Base-by-base conservation (phyloP, 2,797 vertebrate species). In the Gadopsis marmoratus region DNA sequence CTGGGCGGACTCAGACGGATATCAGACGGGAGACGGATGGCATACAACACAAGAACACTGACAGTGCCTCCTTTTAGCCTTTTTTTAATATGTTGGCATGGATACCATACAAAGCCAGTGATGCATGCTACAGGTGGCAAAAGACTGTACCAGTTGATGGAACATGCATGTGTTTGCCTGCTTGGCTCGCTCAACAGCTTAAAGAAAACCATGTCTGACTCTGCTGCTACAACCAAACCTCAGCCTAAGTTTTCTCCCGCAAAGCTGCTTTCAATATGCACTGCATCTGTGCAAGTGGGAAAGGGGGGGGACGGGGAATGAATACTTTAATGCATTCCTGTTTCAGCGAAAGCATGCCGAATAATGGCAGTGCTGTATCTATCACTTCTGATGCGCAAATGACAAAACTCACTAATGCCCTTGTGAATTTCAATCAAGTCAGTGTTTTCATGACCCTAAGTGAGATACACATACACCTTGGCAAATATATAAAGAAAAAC, bases 61-160 rank as follows among this genome's bases (percentile, higher is more conserved):
- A 86, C 86, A 35, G 77, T 41, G 79, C 81, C 86, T 76, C 87
- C 79, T 83, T 78, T 86, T 69, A 59, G 65, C 66, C 43, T 81
- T 66, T 81, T 74, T 75, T 51, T 37, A 39, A 35, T 63, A 73
- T 9, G 71, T 79, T 31, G 66, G 71, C 81, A 84, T 88, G 84
- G 87, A 81, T 76, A 84, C 81, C 84, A 56, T 41, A 83, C 81
- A 78, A 86, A 85, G 86, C 84, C 89, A 64, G 87, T 73, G 87
- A 90, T 86, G 91, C 92, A 86, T 91, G 91, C 92, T 93, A 93
- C 93, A 93, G 89, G 90, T 92, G 91, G 88, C 83, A 60, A 66
- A 83, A 50, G 76, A 87, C 81, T 67, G 77, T 79, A 86, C 83
- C 83, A 43, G 83, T 76, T 79, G 81, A 74, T 59, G 84, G 82